Base-by-base conservation (phyloP, 2,797 vertebrate species). In the Paramormyrops hopkinsi region DNA sequence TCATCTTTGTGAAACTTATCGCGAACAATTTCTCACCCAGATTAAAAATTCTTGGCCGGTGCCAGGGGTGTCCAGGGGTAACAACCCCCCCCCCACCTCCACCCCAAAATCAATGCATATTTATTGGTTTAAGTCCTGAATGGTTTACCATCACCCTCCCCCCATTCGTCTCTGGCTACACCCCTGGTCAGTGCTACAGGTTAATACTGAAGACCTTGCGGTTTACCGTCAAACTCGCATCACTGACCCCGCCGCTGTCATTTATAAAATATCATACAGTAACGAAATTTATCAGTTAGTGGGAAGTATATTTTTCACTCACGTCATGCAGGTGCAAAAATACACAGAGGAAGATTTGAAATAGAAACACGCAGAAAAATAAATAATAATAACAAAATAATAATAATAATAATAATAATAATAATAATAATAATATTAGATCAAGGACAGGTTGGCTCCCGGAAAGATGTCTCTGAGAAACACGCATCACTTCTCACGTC, bases 401-500 rank as follows among this genome's bases (percentile, higher is more conserved):
- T 22, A 62, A 14, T 51, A 56, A 9, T 7, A 33, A 82, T 48
- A 56, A 19, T 22, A 76, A 4, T 73, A 79, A 69, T 29, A 22
- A 50, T 48, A 41, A 22, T n/a, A 51, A 33, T 29, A 86, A 29
- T 25, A 29, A 85, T 50, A 86, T 29, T 51, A 51, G 14, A 11
- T 22, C 25, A 54, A 51, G 12, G 29, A 86, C 48, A 51, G 84
- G 84, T 29, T 29, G 22, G 9, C 4, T 17, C 8, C 44, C 54
- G 76, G 22, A 37, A 14, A 62, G 33, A 82, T 14, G 37, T 83
- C 37, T 89, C 76, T 86, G 12, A 46, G 86, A 94, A 92, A 94
- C 94, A 95, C 89, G 93, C 92, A 93, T 94, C 93, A 91, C 91
- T 94, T 0, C 90, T 89, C 92, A 93, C 92, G 93, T 93, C 96